Conservation (phyloP, 2,888 invertebrate species). For the Matsumyia berberina region DNA sequence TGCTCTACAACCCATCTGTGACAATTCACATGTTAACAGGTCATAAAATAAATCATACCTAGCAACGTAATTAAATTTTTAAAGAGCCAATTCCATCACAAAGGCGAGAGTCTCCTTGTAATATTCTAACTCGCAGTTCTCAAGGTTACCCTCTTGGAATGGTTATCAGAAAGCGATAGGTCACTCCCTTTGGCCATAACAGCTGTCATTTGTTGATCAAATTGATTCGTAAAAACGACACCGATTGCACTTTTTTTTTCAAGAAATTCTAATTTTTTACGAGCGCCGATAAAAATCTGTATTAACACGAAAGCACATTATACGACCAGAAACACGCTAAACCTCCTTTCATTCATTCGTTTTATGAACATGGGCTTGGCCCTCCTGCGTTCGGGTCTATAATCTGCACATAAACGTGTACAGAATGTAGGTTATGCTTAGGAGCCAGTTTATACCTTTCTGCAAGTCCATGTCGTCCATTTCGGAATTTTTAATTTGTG, state of each 20-base stretch:
- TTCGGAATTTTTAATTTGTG: conserved; percentile 92
- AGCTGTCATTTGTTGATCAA: conserved; percentile 15
- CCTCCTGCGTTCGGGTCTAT: not conserved
- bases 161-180: conserved; percentile 3
- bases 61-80: conserved; percentile 10
- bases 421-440: not conserved
- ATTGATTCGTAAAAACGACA: conserved; percentile 18
- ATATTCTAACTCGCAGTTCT: not conserved
- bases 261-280: conserved; percentile 19
- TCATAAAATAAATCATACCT: conserved; percentile 22
- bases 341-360: conserved; percentile 16
- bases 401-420: conserved; percentile 1
- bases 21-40: conserved; percentile 4
- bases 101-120: not conserved
- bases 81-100: not conserved
- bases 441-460: conserved; percentile 80
- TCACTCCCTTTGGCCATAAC: not conserved
- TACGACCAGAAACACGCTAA: conserved; percentile 42
- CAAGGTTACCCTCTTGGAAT: not conserved
- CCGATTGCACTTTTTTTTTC: conserved; percentile 27
- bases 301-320: conserved; percentile 37
- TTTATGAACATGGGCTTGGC: conserved; percentile 47
- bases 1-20: not conserved
- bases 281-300: conserved; percentile 38
- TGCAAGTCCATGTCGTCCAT: conserved; percentile 88